Evolutionary conservation across 2,797 vertebrate genomes (phyloP).

Genomic region (Pagetopsis macropterus): DNA sequence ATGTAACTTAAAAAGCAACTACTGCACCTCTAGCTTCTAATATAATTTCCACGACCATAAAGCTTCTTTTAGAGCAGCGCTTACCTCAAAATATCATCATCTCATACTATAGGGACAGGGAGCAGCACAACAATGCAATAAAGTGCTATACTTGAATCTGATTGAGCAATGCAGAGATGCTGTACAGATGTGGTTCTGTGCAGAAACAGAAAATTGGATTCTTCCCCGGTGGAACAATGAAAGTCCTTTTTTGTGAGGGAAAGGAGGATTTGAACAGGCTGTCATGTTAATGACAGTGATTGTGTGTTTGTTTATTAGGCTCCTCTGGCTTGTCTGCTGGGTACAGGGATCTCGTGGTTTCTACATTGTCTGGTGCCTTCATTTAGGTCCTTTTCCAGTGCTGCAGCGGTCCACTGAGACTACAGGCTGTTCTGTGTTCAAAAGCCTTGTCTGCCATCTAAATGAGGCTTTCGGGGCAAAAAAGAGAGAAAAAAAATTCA

Average conservation of each 20-base stretch:
- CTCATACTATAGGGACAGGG: constrained; percentile 51
- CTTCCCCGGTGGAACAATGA: constrained; percentile 48
- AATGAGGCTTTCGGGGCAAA: constrained; percentile 77
- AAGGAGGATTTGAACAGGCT: constrained; percentile 43
- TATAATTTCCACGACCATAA: constrained; percentile 57
- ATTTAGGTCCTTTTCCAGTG: constrained; percentile 71
- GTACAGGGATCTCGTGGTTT: constrained; percentile 57
- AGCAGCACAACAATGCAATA: constrained; percentile 64
- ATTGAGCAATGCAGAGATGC: constrained; percentile 62
- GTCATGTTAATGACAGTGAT: constrained; percentile 72
- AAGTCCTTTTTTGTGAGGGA: constrained; percentile 45
- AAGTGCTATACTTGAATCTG: constrained; percentile 65
- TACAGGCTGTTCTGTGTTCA: constrained; percentile 69
- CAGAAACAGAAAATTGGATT: constrained; percentile 64
- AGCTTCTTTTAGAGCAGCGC: constrained; percentile 54
- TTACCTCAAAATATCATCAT: constrained; percentile 75
- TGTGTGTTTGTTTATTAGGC: constrained; percentile 73
- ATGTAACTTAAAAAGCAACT: constrained; percentile 55
- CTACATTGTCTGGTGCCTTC: constrained; percentile 74
- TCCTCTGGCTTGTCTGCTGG: constrained; percentile 69
- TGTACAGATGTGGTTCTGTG: constrained; percentile 57
- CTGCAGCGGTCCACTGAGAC: constrained; percentile 74
- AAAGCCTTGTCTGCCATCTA: constrained; percentile 74
- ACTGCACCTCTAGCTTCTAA: constrained; percentile 60
- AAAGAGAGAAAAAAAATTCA: constrained; percentile 52